Evolutionary conservation across 2,113 vertebrate genomes (phyloP).

Genomic region (Opisthocomus hoazin): DNA sequence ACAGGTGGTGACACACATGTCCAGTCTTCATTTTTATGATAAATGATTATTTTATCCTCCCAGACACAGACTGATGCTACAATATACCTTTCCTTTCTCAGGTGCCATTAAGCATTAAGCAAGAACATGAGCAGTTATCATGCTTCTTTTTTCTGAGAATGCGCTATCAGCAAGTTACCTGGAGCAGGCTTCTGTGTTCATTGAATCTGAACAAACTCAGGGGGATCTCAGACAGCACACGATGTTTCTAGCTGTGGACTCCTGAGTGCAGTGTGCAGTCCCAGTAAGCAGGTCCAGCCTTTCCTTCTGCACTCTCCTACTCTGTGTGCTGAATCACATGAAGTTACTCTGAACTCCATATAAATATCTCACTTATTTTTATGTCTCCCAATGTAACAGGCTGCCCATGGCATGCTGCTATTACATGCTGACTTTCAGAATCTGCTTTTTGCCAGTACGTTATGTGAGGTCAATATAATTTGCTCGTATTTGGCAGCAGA

Average conservation of each 20-base stretch:
- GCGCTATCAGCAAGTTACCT: neutral
- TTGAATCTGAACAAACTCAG: neutral
- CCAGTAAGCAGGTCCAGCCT: neutral
- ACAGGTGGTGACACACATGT: neutral
- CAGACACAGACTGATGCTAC: neutral
- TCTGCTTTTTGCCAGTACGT: neutral
- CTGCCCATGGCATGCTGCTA: neutral
- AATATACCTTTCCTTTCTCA: neutral
- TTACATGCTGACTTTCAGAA: neutral
- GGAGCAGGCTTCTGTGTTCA: neutral
- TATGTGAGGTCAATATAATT: neutral
- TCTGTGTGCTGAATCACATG: neutral
- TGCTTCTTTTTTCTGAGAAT: neutral
- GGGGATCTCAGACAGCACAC: neutral
- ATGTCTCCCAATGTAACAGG: neutral
- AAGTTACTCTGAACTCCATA: neutral
- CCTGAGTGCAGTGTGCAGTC: neutral
- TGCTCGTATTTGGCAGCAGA: neutral
- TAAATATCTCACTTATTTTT: neutral
- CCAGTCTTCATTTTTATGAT: neutral
- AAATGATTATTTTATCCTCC: neutral
- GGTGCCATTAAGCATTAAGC: neutral
- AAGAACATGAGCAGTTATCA: neutral
- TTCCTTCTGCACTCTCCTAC: neutral
- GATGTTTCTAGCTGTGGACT: neutral